Conservation (phyloP, 1,140 invertebrate species). For the Phortica variegata region DNA sequence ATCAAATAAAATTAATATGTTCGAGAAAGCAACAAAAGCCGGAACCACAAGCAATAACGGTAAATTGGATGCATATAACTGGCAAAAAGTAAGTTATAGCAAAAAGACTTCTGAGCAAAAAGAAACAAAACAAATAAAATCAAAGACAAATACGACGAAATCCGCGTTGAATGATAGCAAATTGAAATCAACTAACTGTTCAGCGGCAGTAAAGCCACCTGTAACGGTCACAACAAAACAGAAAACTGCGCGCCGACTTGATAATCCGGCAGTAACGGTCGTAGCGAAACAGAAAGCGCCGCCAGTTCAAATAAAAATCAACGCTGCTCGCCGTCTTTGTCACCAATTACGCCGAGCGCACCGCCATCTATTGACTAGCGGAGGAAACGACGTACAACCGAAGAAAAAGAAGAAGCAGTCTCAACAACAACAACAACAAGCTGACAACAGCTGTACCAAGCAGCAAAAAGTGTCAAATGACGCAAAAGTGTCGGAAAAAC, state of each 20-base stretch:
- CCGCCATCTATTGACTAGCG: conserved; percentile 49
- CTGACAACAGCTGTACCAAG: no score
- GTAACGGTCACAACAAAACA: conserved; percentile 1
- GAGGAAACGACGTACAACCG: conserved; percentile 28
- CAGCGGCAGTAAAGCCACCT: conserved; percentile 3
- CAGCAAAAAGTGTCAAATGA: no score
- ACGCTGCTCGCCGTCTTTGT: conserved; percentile 37
- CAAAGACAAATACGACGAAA: conserved; percentile 30
- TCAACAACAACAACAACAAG: conserved; percentile 26
- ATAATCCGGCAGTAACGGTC: conserved; percentile 3
- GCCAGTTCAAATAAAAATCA: conserved; percentile 29
- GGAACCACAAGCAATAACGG: conserved; percentile 51
- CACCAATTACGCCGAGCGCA: conserved; percentile 52
- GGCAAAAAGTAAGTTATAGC: conserved; percentile 49
- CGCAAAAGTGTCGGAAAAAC: conserved; percentile 27
- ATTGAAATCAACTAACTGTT: conserved; percentile 3
- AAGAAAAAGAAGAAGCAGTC: conserved; percentile 17
- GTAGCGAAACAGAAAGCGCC: conserved; percentile 15
- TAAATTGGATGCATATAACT: conserved; percentile 51
- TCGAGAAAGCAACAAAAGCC: conserved; percentile 45
- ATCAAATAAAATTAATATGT: conserved; percentile 47
- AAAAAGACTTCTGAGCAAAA: conserved; percentile 28
- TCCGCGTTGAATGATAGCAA: conserved; percentile 14
- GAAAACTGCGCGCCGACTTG: no score
- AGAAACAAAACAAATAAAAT: conserved; percentile 6